Evolutionary conservation across 1,140 invertebrate species (phyloP), one percentile per base, ranked within the genome.

Genomic region (Stegodyphus mimosarum): DNA sequence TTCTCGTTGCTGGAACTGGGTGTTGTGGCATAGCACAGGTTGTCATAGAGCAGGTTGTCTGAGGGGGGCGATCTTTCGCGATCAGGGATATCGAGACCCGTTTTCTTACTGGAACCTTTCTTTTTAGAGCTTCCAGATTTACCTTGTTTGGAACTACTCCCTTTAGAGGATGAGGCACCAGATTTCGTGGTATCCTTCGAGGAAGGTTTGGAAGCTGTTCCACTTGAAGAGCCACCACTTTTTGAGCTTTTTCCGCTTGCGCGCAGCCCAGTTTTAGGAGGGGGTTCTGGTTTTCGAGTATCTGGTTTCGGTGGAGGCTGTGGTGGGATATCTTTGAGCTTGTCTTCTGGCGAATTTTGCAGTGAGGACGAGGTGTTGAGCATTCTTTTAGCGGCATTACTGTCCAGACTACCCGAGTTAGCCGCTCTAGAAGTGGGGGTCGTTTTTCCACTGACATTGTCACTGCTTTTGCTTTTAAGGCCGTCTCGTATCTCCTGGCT

Each of bases 361-460:
- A 53, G 51, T 2, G 74, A 76, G 6, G 74, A 76, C 11, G 48
- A 49, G 49, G 49, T 33, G 60, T 67, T 77, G 75, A 69, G 76
- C 95, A 98, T 97, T 70, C 95, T 93, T 90, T 98, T 98, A 86
- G 98, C 91, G 2, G 96, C 97, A 90, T 95, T 96, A 87, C 96
- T 95, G 90, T 96, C 95, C 88, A 92, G 89, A 50, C 76, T 79
- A 2, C 55, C 55, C 5, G 74, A 48, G 55, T 76, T 76, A 15
- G n/a, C 33, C 6, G 74, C 55, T 13, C 18, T 49, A n/a, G 13
- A n/a, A n/a, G 33, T 71, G 15, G 78, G 69, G 13, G 78, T 73
- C 6, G 67, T 81, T 49, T 81, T 81, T 6, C 70, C 78, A 52
- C 74, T 77, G 17, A 85, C 75, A 33, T 85, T 85, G 90, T 97